Evolutionary conservation across 2,888 invertebrate genomes (phyloP).

Genomic region (Xanthorhoe designata): DNA sequence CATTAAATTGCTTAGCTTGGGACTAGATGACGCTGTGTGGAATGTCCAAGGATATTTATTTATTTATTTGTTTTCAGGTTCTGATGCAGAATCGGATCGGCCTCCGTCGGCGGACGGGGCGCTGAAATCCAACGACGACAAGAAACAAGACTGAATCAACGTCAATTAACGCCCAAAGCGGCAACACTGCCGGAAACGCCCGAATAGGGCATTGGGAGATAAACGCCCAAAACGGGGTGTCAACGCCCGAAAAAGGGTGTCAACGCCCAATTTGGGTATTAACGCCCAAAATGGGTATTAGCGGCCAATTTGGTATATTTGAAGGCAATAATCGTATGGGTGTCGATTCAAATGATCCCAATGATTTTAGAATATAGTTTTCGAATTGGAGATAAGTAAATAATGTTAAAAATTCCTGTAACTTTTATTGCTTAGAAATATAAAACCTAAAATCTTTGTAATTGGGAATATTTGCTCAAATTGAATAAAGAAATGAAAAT

Average conservation of each 20-base stretch:
- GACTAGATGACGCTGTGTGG: neutral
- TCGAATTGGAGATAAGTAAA: too few relatives aligned
- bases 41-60: neutral
- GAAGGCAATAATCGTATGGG: too few relatives aligned
- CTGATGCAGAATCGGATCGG: conserved; percentile 65
- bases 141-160: conserved; percentile 79
- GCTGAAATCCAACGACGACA: conserved; percentile 67
- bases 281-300: neutral
- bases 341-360: too few relatives aligned
- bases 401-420: too few relatives aligned
- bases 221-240: neutral
- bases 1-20: too few relatives aligned
- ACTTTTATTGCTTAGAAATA: too few relatives aligned
- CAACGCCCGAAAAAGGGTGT: neutral
- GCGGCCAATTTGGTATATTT: too few relatives aligned
- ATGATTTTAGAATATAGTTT: too few relatives aligned
- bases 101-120: conserved; percentile 63
- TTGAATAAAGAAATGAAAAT: neutral
- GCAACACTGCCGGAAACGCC: conserved; percentile 13
- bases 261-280: neutral
- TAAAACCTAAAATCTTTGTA: too few relatives aligned
- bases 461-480: neutral
- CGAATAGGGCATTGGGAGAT: neutral
- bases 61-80: conserved; percentile 47
- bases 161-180: conserved; percentile 30